These are phyloP conservation scores for Schizaphis graminum DNA, from an alignment of 2,888 invertebrate species.

Conservation along the genomic window DNA sequence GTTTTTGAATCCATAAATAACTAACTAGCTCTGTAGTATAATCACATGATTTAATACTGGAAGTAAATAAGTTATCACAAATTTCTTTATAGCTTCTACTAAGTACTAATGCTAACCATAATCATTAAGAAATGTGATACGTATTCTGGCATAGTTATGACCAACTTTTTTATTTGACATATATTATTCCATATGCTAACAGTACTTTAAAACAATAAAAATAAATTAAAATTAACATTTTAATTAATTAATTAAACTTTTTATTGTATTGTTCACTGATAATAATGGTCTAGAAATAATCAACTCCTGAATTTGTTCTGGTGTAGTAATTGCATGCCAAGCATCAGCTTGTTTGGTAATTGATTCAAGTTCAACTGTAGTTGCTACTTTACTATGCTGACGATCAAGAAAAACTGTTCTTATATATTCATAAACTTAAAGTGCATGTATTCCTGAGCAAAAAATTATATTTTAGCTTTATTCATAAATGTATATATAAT, in stretches of 20 bases:
- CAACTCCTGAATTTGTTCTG: slow-evolving; percentile 78
- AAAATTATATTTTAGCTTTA: not conserved
- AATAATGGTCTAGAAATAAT: slow-evolving; percentile 78
- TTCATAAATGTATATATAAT: not conserved
- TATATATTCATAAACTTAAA: slow-evolving; percentile 88
- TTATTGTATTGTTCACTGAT: slow-evolving; percentile 72
- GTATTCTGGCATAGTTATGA: slow-evolving; percentile 81
- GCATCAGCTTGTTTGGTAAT: slow-evolving; percentile 83
- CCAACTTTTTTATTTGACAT: slow-evolving; percentile 78
- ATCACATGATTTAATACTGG: slow-evolving; percentile 83
- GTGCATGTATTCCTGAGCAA: slow-evolving; percentile 75
- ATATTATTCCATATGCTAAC: slow-evolving; percentile 80
- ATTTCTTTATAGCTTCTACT: slow-evolving; percentile 82
- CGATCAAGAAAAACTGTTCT: slow-evolving; percentile 88
- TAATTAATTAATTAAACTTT: not conserved
- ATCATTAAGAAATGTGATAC: slow-evolving; percentile 82
- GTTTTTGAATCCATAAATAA: slow-evolving; percentile 92
- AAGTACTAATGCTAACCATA: slow-evolving; percentile 78
- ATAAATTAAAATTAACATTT: not conserved
- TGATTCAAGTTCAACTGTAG: slow-evolving; percentile 79
- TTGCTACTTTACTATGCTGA: slow-evolving; percentile 77
- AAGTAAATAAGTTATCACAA: slow-evolving; percentile 81
- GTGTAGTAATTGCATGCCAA: slow-evolving; percentile 82
- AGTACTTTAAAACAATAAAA: slow-evolving; percentile 75
- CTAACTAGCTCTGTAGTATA: slow-evolving; percentile 86